Evolutionary conservation across 2,797 vertebrate genomes (phyloP).

Genomic region (Smutsia temminckii): DNA sequence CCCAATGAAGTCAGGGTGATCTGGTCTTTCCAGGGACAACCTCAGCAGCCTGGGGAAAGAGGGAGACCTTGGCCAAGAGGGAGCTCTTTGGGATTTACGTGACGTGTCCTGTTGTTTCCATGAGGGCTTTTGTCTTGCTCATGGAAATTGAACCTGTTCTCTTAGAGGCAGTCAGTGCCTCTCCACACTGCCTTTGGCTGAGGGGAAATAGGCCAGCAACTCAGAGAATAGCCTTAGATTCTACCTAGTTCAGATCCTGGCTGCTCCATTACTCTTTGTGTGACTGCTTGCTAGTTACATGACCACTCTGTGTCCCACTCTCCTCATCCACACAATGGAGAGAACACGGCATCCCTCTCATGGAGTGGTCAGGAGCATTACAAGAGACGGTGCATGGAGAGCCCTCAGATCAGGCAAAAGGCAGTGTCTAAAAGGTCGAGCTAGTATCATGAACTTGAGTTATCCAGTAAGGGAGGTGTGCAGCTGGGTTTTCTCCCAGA

Average conservation of each 20-base stretch:
- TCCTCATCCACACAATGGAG: background rate
- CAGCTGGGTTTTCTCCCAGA: background rate
- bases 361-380: background rate
- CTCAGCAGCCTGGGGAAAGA: background rate
- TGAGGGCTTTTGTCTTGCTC: background rate
- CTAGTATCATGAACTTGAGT: background rate
- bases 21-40: background rate
- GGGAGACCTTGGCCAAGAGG: background rate
- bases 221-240: background rate
- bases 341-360: background rate
- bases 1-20: background rate
- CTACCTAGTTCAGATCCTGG: background rate
- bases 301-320: background rate
- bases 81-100: background rate
- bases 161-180: background rate
- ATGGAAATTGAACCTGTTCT: background rate
- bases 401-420: background rate
- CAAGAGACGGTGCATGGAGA: background rate
- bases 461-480: background rate
- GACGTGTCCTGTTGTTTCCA: background rate
- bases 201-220: background rate
- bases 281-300: fast-evolving
- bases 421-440: no score
- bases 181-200: background rate
- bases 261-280: background rate